phyloP scores from a whole-genome alignment of 1,140 invertebrate species.

The Caenorhabditis latens region DNA sequence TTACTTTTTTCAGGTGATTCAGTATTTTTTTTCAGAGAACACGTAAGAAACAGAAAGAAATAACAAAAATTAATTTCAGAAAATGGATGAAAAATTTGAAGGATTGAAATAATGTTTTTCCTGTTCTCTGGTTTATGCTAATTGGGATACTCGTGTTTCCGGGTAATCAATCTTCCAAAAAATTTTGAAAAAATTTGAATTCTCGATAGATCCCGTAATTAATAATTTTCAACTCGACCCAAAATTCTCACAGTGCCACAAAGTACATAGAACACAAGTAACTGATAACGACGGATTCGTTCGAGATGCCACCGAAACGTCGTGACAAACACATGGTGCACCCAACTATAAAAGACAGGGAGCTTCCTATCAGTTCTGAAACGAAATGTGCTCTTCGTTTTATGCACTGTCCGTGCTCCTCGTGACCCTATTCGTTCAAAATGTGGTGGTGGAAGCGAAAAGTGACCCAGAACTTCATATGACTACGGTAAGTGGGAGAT shows the following conservation, averaged over 20 bases:
- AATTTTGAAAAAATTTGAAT: too few species aligned
- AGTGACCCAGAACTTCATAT: conserved; percentile 44
- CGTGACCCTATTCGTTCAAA: background rate
- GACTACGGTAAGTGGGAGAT: conserved; percentile 18
- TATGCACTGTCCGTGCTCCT: background rate
- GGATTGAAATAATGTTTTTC: too few species aligned
- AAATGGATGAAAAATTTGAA: too few species aligned
- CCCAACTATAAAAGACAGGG: background rate
- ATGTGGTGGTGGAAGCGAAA: conserved; percentile 1
- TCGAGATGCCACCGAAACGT: background rate
- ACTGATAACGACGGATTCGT: conserved; percentile 7
- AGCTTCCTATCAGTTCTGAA: background rate
- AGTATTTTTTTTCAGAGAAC: too few species aligned
- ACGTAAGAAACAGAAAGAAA: background rate
- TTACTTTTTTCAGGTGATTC: too few species aligned
- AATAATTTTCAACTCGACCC: too few species aligned
- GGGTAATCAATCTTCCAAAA: too few species aligned
- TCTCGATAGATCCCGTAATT: too few species aligned
- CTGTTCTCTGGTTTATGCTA: too few species aligned
- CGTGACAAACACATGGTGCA: conserved; percentile 35
- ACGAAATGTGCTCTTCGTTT: conserved; percentile 1
- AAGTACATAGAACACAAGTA: conserved; percentile 27
- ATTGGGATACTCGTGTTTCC: too few species aligned
- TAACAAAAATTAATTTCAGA: background rate
- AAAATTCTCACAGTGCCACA: background rate